These are phyloP conservation scores for Leucoma salicis DNA, from an alignment of 2,888 invertebrate genomes.

Conservation along the genomic window DNA sequence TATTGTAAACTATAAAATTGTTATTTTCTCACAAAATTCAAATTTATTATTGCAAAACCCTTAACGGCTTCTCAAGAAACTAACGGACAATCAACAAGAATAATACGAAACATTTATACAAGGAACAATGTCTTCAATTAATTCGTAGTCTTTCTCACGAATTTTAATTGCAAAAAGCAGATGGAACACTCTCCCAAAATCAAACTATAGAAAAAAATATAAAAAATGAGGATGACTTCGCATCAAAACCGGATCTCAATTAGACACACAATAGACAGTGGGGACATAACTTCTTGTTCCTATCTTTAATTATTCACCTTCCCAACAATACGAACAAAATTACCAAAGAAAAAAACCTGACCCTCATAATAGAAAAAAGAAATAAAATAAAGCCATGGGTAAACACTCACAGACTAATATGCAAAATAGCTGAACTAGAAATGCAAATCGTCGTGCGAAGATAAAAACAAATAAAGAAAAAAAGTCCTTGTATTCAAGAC, in stretches of 20 bases:
- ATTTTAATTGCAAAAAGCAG: conserved; percentile 75
- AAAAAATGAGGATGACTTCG: conserved; percentile 71
- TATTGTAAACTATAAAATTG: too few relatives aligned
- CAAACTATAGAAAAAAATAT: conserved; percentile 63
- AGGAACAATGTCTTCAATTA: conserved; percentile 52
- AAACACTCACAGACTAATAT: conserved; percentile 74
- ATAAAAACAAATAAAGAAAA: conserved; percentile 75
- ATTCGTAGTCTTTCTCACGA: conserved; percentile 75
- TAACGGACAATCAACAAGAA: conserved; percentile 19
- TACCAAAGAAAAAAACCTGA: conserved; percentile 66
- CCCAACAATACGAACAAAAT: conserved; percentile 65
- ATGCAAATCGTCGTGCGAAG: conserved; percentile 81
- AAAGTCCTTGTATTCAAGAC: conserved; percentile 73
- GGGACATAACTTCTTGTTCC: conserved; percentile 72
- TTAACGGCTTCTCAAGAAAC: conserved; percentile 17
- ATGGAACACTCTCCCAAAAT: conserved; percentile 65
- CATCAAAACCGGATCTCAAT: conserved; percentile 78
- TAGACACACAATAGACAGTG: conserved; percentile 71
- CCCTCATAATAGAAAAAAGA: conserved; percentile 57
- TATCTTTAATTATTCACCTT: conserved; percentile 69
- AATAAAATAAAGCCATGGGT: conserved; percentile 76
- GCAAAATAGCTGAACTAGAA: conserved; percentile 75
- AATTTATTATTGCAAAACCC: conserved; percentile 23
- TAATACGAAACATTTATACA: conserved; percentile 26
- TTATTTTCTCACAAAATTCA: background rate